A percentile compares a stretch with the other conserved stretches of the same genome.
Evolutionary conservation across 2,113 vertebrate species (phyloP).

Genomic region (Marmota flaviventris): DNA sequence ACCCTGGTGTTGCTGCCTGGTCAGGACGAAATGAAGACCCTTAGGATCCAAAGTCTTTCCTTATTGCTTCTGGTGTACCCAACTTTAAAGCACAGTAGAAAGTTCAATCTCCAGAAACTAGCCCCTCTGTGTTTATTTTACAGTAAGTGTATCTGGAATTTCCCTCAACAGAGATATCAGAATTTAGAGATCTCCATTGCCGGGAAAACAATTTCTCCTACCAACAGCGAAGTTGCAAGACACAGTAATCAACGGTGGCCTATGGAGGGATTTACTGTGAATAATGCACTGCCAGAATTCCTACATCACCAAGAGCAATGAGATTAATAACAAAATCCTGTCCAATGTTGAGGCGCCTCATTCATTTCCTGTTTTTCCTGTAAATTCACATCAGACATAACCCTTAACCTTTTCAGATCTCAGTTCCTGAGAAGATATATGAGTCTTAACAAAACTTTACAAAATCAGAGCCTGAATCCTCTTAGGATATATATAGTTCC

Average conservation of each 20-base stretch:
- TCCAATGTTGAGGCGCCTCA: not conserved
- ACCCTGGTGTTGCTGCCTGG: not conserved
- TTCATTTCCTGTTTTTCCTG: not conserved
- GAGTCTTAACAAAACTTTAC: not conserved
- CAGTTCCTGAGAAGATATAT: not conserved
- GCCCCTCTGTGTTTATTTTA: constrained; percentile 21
- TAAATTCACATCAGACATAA: not conserved
- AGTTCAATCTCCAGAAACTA: not conserved
- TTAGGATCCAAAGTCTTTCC: not conserved
- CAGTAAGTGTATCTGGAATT: constrained; percentile 62
- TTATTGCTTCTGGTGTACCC: not conserved
- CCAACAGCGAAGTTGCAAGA: not conserved
- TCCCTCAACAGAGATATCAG: constrained; percentile 37
- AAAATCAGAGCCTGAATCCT: not conserved
- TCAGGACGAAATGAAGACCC: not conserved
- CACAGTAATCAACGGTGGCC: not conserved
- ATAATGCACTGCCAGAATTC: not conserved
- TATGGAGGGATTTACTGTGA: not conserved
- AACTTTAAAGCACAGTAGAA: not conserved
- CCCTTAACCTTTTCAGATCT: constrained; percentile 24
- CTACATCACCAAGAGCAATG: not conserved
- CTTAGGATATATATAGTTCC: not conserved
- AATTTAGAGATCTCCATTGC: not conserved
- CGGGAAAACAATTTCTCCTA: constrained; percentile 14
- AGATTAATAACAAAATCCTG: constrained; percentile 5